Percentiles rank a stretch among this genome's conserved stretches.
These are phyloP conservation scores for Ferdinandea cuprea DNA, from an alignment of 2,888 invertebrate genomes.

Conservation along the genomic window DNA sequence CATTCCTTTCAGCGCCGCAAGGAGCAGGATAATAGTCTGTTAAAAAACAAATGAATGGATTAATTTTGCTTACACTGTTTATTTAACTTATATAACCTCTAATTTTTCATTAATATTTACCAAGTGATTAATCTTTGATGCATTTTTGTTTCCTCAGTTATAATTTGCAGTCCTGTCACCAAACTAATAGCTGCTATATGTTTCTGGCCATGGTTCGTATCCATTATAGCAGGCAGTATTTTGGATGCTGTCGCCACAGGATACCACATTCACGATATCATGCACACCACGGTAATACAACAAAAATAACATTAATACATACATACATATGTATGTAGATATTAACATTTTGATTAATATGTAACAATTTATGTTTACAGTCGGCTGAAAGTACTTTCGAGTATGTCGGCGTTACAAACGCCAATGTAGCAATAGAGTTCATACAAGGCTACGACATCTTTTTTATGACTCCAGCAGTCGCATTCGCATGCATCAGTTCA, in stretches of 20 bases:
- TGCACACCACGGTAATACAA: constrained; percentile 80
- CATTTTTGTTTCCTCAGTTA: constrained; percentile 74
- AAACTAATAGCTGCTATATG: constrained; percentile 77
- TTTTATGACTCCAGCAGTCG: constrained; percentile 81
- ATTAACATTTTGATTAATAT: too few relatives aligned
- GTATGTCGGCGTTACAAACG: constrained; percentile 70
- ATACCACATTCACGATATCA: constrained; percentile 82
- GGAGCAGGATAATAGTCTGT: too few relatives aligned
- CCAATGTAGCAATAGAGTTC: not conserved
- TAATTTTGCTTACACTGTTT: too few relatives aligned
- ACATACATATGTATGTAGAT: too few relatives aligned
- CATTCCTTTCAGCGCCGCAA: too few relatives aligned
- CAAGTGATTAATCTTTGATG: not conserved
- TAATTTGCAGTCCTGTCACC: constrained; percentile 78
- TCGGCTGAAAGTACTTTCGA: constrained; percentile 59
- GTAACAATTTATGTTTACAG: constrained; percentile 58
- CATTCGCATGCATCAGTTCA: constrained; percentile 84
- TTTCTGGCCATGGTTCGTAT: constrained; percentile 83
- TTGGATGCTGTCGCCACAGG: constrained; percentile 83
- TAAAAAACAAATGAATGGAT: too few relatives aligned
- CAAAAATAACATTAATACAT: too few relatives aligned
- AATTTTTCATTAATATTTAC: too few relatives aligned
- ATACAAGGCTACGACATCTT: constrained; percentile 78
- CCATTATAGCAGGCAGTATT: constrained; percentile 80
- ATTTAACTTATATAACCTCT: too few relatives aligned